Percentiles rank a stretch among this genome's conserved stretches.
Conservation (phyloP, 2,888 invertebrate species). For the Cryptophagus acutangulus region DNA sequence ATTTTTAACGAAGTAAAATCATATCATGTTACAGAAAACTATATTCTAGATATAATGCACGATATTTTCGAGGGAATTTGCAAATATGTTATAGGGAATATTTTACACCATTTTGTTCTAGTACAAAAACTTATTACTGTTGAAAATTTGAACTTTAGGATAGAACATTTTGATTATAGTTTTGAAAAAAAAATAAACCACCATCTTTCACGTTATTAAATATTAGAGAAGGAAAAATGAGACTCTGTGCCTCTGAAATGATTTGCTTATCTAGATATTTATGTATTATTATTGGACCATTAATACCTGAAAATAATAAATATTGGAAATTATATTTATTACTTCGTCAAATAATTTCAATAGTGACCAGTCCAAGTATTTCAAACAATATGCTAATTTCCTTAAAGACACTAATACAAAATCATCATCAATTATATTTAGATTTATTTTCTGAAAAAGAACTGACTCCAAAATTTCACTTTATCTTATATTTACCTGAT, state of each 20-base stretch:
- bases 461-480: neutral
- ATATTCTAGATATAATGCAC: neutral
- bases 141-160: neutral
- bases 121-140: neutral
- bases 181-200: neutral
- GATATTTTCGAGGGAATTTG: conserved; percentile 1
- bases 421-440: neutral
- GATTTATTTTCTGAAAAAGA: neutral
- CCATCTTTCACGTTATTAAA: neutral
- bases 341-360: too few species aligned
- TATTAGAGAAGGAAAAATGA: neutral
- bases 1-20: neutral
- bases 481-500: neutral
- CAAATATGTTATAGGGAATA: neutral
- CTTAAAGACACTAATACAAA: neutral
- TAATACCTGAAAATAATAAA: neutral
- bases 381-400: neutral
- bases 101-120: neutral
- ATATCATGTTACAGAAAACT: conserved; percentile 3
- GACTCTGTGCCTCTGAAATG: neutral
- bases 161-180: neutral
- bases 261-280: neutral
- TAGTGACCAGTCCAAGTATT: neutral
- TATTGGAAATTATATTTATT: neutral
- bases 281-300: neutral